phyloP scores from a whole-genome alignment of 2,113 vertebrate species.

The Alligator sinensis region DNA sequence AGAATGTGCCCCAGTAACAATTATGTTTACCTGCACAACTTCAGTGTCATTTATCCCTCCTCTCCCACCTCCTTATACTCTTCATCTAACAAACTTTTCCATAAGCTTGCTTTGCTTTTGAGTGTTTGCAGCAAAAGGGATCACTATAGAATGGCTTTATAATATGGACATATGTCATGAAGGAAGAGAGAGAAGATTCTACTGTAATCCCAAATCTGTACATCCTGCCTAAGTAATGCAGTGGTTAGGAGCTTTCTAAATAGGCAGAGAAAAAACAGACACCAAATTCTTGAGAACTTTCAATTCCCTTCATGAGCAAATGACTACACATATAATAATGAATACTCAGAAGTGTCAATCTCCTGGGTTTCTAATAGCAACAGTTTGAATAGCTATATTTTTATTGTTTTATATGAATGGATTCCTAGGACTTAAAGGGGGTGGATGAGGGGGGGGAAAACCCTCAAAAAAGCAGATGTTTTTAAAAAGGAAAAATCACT shows the following conservation, averaged over 20 bases:
- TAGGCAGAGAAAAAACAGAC: neutral
- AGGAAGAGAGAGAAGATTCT: neutral
- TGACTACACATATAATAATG: neutral
- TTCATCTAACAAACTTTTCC: neutral
- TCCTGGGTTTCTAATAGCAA: slow-evolving; percentile 33
- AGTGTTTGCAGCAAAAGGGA: neutral
- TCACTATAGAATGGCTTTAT: neutral
- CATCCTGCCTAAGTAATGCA: neutral
- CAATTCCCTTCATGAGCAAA: slow-evolving; percentile 7
- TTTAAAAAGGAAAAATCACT: neutral
- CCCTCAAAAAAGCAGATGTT: slow-evolving; percentile 47
- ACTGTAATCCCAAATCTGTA: neutral
- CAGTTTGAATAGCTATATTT: slow-evolving; percentile 47
- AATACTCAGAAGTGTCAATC: slow-evolving; percentile 27
- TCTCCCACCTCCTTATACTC: neutral
- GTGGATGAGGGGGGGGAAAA: slow-evolving; percentile 28
- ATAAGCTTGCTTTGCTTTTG: neutral
- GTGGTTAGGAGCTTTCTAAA: neutral
- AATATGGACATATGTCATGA: neutral
- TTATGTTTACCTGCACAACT: too few relatives aligned
- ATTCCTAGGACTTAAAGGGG: slow-evolving; percentile 64
- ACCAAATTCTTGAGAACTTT: neutral
- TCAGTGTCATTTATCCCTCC: too few relatives aligned
- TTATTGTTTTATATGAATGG: slow-evolving; percentile 60
- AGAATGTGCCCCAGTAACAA: too few relatives aligned